Evolutionary conservation across 1,140 invertebrate genomes (phyloP), one percentile per base, ranked within the genome.

Genomic region (Tenebrio molitor): DNA sequence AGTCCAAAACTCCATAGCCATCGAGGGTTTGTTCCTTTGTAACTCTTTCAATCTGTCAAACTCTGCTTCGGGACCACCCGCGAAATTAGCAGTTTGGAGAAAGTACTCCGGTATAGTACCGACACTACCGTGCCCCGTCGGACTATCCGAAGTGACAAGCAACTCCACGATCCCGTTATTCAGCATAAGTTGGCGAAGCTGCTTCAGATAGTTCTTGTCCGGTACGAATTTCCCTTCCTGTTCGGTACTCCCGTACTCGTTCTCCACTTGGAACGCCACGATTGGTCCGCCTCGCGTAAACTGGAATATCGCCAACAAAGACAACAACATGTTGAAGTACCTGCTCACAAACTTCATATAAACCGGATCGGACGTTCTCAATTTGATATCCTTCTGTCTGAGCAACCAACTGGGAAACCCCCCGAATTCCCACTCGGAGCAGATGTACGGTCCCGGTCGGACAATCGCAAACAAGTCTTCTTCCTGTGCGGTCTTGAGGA

Each of bases 381-480:
- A 84, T 78, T 25, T 82, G 77, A 58, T 84, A 71, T 46, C 82
- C 80, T 50, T 75, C 21, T 75, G 41, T 7, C 69, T 36, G 7
- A 75, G 33, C 21, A 75, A 58, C 74, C 74, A 75, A 63, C 74
- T 75, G 33, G 74, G 74, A 25, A 75, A 73, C 17, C 82, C 81
- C 29, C 84, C 83, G 63, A 84, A 85, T 69, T 92, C 91, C 80
- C 91, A 88, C 83, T 93, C 92, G 25, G 94, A 95, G 84, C 95
- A 97, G 68, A 97, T 97, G 75, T 96, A 98, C 0, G 97, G 97
- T 0, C 97, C 97, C 1, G 95, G 90, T 67, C 97, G 85, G 0
- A 99, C 81, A 17, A 99, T 89, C 0, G 97, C 94, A 19, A 92
- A 83, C 19, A 99, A 83, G 73, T 90, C 93, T 81, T 94, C 90